Evolutionary conservation across 2,113 vertebrate species (phyloP), one percentile per base, ranked within the genome.

Genomic region (Carollia perspicillata): DNA sequence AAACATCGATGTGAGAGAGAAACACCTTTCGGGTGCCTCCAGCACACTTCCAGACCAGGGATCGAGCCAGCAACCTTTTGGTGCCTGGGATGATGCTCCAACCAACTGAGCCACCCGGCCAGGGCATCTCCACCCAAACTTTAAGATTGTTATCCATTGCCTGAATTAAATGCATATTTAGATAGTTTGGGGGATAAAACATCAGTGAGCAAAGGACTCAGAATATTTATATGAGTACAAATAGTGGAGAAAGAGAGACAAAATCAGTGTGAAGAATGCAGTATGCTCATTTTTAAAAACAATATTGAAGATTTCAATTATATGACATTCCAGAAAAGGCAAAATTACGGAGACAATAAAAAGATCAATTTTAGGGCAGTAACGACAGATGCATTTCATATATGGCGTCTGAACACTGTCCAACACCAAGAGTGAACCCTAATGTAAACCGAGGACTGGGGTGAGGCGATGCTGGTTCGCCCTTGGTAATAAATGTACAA

Each of bases 401-500:
- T 11, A 6, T 22, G 6, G 30, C 40, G 11, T 40, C 66, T 35
- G 55, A 55, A 55, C 26, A 33, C 11, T 42, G 4, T 23, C 20
- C 49, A 66, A 6, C 30, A 22, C 10, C 47, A 40, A 33, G 47
- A 20, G 10, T 22, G 84, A 33, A 33, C 47, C 26, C 66, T 40
- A 20, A 37, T 5, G n/a, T 30, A 12, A 13, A 7, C 9, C 12
- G 26, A 33, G 84, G 2, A 14, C 35, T 22, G 8, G 11, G 28
- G 7, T 3, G 66, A 9, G 35, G 30, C 33, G 30, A 42, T 0
- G 28, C 40, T 2, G 11, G 1, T 0, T 33, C 35, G 8, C 55
- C 35, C 63, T 5, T 40, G n/a, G 35, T 14, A 16, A 42, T 9
- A 42, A 72, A 55, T 16, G 35, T 14, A 22, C 35, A 51, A 22